Base-by-base conservation (phyloP, 2,113 vertebrate species). In the Australoheros scitulus region DNA sequence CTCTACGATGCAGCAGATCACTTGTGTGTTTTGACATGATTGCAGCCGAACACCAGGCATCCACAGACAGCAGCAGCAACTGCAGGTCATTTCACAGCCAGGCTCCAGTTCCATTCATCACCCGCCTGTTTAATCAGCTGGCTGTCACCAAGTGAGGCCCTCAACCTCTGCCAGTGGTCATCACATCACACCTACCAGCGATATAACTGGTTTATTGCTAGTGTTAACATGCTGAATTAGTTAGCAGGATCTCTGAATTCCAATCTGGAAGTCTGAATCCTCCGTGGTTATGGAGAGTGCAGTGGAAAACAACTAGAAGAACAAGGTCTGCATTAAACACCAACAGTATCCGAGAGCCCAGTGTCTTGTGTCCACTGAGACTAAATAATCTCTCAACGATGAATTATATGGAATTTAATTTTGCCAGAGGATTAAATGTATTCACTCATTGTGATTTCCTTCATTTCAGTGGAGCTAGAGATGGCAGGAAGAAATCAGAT, bases 101-200 rank as follows among this genome's bases (percentile, higher is more conserved):
- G 86, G 34, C 63, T 85, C 61, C 70, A 74, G 10, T 50, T 80
- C 64, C 78, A 90, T 90, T 87, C 80, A 91, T 92, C 91, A 91
- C 63, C 56, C 6, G 5, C 26, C 80, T 88, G 85, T 92, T 92
- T 94, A 92, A 92, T 92, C 93, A 91, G 91, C 85, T 82, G 83
- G 57, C 89, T 88, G 89, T 91, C 92, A 87, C 86, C 81, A 64
- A 70, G 70, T 68, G 34, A 9, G 68, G 58, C 56, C 82, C 81
- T 85, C 74, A 76, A 88, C 70, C 87, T 81, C 83, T 76, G 86
- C 81, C 87, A 88, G 59, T 41, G 74, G 58, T 88, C 86, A 87
- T 86, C 86, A 72, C 63, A 81, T 91, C 87, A 75, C 87, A 89
- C 76, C 86, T 58, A 74, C 75, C 79, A 47, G 83, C 60, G 83